Conservation (phyloP, 2,797 vertebrate species). For the Chloroceryle amazona region DNA sequence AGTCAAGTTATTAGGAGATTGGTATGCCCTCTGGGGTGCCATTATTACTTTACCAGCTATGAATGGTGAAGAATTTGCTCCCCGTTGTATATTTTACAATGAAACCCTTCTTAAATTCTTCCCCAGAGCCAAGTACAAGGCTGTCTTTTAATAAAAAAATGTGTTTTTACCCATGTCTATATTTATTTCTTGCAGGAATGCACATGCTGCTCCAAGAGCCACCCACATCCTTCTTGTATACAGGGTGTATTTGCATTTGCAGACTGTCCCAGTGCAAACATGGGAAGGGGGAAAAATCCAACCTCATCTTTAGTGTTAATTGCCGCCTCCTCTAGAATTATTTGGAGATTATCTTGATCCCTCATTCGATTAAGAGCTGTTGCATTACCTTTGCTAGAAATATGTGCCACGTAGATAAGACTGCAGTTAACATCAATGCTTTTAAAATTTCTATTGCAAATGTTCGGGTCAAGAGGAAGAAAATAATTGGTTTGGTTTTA, state of each 20-base stretch:
- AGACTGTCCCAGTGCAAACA: conserved; percentile 50
- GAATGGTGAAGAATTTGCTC: conserved; percentile 68
- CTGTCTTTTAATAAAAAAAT: conserved; percentile 70
- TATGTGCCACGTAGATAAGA: not conserved
- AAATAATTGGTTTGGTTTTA: not conserved
- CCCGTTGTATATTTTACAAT: conserved; percentile 66
- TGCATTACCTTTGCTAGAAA: conserved; percentile 11
- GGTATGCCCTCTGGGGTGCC: not conserved
- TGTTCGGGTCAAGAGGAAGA: not conserved
- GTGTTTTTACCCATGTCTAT: conserved; percentile 72
- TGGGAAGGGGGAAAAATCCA: not conserved
- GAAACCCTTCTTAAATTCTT: conserved; percentile 67
- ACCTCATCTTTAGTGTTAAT: not conserved
- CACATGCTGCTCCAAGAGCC: conserved; percentile 73
- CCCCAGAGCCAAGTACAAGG: conserved; percentile 69
- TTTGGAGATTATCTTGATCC: not conserved
- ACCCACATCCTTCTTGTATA: conserved; percentile 76
- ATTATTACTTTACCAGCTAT: conserved; percentile 29
- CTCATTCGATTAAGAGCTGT: not conserved
- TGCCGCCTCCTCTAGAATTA: not conserved
- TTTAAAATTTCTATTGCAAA: conserved; percentile 3
- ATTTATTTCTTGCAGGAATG: conserved; percentile 78
- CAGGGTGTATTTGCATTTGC: conserved; percentile 63
- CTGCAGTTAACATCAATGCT: not conserved
- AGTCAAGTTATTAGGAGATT: conserved; percentile 28